phyloP scores from a whole-genome alignment of 2,888 invertebrate species.

The Tetropium fuscum region DNA sequence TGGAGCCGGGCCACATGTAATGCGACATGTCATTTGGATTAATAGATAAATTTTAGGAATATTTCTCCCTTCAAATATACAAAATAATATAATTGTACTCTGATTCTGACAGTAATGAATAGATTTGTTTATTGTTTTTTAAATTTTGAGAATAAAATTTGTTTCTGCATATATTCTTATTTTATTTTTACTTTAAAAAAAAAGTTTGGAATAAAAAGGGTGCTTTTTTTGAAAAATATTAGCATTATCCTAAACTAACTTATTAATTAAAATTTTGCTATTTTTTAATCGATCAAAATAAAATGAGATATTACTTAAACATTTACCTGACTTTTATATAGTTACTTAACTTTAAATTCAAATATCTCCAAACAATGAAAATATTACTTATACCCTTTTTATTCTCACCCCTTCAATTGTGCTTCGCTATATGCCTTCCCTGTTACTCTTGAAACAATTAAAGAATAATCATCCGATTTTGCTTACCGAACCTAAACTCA shows the following conservation, averaged over 20 bases:
- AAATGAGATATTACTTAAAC: constrained; percentile 2
- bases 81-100: background rate
- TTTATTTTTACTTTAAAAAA: constrained; percentile 12
- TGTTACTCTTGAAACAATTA: too few relatives aligned
- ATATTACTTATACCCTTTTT: constrained; percentile 1
- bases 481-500: too few relatives aligned
- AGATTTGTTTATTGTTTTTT: constrained; percentile 1
- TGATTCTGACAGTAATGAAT: too few relatives aligned
- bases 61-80: constrained; percentile 11
- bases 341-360: too few relatives aligned
- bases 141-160: background rate
- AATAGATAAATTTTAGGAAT: constrained; percentile 24
- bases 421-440: too few relatives aligned
- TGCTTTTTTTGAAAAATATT: constrained; percentile 1
- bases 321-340: constrained; percentile 1
- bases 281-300: constrained; percentile 3
- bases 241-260: constrained; percentile 1
- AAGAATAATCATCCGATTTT: too few relatives aligned
- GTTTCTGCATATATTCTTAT: constrained; percentile 1
- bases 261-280: constrained; percentile 1
- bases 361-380: constrained; percentile 1
- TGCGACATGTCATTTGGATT: constrained; percentile 33
- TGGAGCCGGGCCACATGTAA: constrained; percentile 40
- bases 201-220: constrained; percentile 9
- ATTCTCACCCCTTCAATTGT: constrained; percentile 5